These are phyloP conservation scores for Biston stratarius DNA, from an alignment of 2,888 invertebrate species.

Conservation along the genomic window DNA sequence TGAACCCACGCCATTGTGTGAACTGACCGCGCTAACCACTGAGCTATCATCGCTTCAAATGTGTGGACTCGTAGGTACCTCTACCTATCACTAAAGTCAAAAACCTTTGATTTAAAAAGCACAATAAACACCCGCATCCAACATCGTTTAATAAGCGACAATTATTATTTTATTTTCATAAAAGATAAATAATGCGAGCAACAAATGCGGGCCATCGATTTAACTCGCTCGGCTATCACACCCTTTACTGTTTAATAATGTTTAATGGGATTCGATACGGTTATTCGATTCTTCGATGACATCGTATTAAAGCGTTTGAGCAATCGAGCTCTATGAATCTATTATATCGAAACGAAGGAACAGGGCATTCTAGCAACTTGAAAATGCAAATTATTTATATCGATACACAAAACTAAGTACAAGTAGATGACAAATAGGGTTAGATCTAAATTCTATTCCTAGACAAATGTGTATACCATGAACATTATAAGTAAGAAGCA, in stretches of 20 bases:
- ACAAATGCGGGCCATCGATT: slow-evolving; percentile 80
- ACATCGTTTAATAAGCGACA: slow-evolving; percentile 74
- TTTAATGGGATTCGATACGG: slow-evolving; percentile 64
- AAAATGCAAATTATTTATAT: too few species aligned
- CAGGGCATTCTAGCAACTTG: too few species aligned
- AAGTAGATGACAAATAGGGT: too few species aligned
- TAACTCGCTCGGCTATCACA: slow-evolving; percentile 73
- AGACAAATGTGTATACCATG: too few species aligned
- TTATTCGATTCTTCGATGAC: slow-evolving; percentile 46
- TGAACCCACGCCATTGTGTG: too few species aligned
- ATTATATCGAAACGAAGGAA: neutral
- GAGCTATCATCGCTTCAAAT: too few species aligned
- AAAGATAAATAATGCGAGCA: slow-evolving; percentile 63
- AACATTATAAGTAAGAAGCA: too few species aligned
- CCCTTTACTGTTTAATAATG: slow-evolving; percentile 77
- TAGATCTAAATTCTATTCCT: too few species aligned
- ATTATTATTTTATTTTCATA: slow-evolving; percentile 84
- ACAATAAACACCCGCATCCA: slow-evolving; percentile 74
- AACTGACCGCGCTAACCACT: too few species aligned
- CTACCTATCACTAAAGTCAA: slow-evolving; percentile 38
- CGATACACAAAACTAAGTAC: too few species aligned
- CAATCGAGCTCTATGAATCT: neutral
- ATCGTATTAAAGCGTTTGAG: neutral
- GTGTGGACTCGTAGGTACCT: too few species aligned
- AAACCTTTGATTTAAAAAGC: slow-evolving; percentile 63